Conservation (phyloP, 1,140 invertebrate genomes). For the Drosophila subobscura region DNA sequence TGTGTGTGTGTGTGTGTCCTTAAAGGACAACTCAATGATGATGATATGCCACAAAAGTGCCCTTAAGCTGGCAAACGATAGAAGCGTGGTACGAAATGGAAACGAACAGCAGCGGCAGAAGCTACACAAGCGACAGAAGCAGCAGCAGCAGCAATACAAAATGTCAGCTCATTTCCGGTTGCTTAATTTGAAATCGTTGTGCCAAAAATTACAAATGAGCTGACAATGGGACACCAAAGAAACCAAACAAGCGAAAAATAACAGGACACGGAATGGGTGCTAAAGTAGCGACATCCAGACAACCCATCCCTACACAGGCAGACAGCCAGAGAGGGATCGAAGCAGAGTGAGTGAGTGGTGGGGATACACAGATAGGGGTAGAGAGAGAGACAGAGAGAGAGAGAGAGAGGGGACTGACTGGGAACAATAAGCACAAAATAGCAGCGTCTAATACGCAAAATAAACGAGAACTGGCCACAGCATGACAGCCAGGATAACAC, state of each 20-base stretch:
- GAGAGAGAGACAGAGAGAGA: background rate
- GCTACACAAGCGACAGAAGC: constrained; percentile 11
- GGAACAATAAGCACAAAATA: constrained; percentile 78
- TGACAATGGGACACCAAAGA: constrained; percentile 76
- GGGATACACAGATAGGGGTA: background rate
- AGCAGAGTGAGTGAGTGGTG: background rate
- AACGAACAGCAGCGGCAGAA: constrained; percentile 25
- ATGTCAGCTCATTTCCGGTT: constrained; percentile 80
- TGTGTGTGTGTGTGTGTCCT: constrained; percentile 14
- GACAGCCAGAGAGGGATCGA: constrained; percentile 1
- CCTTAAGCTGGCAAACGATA: constrained; percentile 25
- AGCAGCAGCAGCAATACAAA: constrained; percentile 41
- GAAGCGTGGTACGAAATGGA: constrained; percentile 3
- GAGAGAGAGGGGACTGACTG: constrained; percentile 15
- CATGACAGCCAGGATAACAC: constrained; percentile 63
- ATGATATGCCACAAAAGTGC: constrained; percentile 23
- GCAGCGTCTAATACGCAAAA: constrained; percentile 80
- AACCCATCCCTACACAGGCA: too few relatives aligned
- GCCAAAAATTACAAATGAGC: constrained; percentile 80
- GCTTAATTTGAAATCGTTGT: constrained; percentile 81
- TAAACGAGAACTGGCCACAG: constrained; percentile 76
- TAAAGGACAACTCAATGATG: constrained; percentile 4
- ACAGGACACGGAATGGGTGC: constrained; percentile 50
- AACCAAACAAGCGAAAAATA: constrained; percentile 79
- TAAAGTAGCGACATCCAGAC: background rate